A percentile compares a stretch with the other conserved stretches of the same genome.
These are phyloP conservation scores for Drosophila gunungcola DNA, from an alignment of 1,140 invertebrate genomes.

Conservation along the genomic window DNA sequence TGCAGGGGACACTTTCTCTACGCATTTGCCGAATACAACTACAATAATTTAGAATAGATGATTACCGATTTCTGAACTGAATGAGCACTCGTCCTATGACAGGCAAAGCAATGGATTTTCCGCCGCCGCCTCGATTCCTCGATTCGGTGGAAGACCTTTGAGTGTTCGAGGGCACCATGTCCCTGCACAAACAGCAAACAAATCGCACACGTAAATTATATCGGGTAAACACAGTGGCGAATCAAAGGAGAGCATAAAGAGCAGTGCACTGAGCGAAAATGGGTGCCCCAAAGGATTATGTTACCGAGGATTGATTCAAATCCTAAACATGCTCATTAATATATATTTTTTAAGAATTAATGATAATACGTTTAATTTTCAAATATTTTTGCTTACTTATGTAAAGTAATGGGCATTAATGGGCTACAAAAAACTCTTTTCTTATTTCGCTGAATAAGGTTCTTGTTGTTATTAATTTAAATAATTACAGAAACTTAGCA, in stretches of 20 bases:
- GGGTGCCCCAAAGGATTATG: too few species aligned
- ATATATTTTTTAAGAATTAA: too few species aligned
- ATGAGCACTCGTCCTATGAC: conserved; percentile 1
- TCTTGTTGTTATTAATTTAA: too few species aligned
- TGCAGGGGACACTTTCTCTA: conserved; percentile 7
- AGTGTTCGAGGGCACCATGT: background rate
- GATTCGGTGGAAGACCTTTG: conserved; percentile 6
- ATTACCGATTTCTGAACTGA: conserved; percentile 6
- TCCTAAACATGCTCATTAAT: too few species aligned
- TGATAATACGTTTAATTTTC: too few species aligned
- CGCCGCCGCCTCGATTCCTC: background rate
- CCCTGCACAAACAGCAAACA: conserved; percentile 32
- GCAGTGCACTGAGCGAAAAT: conserved; percentile 2
- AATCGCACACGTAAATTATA: conserved; percentile 45
- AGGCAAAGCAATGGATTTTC: background rate
- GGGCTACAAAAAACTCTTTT: too few species aligned
- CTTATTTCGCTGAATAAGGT: too few species aligned
- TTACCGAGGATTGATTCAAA: too few species aligned
- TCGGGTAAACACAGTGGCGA: conserved; percentile 27
- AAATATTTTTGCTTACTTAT: too few species aligned
- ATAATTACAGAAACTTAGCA: too few species aligned
- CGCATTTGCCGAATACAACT: conserved; percentile 1
- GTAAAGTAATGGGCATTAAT: too few species aligned
- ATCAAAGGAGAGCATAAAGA: conserved; percentile 10
- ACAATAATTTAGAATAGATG: conserved; percentile 4